These are phyloP conservation scores for Cyanoderma ruficeps DNA, from an alignment of 2,113 vertebrate species.

Conservation along the genomic window DNA sequence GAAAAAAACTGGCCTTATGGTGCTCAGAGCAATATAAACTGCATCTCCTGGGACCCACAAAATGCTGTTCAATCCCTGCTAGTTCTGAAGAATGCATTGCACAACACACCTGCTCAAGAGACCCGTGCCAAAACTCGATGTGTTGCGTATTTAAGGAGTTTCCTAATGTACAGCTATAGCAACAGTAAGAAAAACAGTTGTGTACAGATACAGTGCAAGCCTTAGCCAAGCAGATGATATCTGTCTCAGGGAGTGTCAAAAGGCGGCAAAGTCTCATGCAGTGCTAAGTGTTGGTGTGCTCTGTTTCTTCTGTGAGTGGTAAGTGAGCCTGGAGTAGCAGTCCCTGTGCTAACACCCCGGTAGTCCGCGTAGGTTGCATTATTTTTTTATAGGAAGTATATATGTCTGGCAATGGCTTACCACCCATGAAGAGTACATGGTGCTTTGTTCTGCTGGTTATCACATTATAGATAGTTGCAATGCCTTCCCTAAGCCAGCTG, in stretches of 20 bases:
- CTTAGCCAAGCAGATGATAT: not conserved
- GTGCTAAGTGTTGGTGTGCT: not conserved
- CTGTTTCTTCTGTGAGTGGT: not conserved
- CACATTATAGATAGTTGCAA: not conserved
- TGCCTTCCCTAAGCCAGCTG: not conserved
- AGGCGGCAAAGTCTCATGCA: not conserved
- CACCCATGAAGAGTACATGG: not conserved
- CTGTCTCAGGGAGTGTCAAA: not conserved
- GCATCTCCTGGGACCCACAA: not conserved
- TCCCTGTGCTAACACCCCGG: not conserved
- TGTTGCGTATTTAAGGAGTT: not conserved
- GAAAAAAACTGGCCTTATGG: not conserved
- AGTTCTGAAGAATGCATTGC: not conserved
- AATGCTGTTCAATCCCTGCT: not conserved
- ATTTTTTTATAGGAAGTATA: not conserved
- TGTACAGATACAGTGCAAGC: not conserved
- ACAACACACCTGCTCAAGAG: not conserved
- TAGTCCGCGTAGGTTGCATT: not conserved
- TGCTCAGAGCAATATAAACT: not conserved
- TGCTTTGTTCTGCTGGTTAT: not conserved
- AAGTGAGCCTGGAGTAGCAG: not conserved
- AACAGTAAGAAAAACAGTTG: not conserved
- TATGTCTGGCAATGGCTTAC: not conserved
- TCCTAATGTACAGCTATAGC: slow-evolving; percentile 3
- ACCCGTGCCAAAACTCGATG: not conserved